Evolutionary conservation across 1,140 invertebrate genomes (phyloP).

Genomic region (Drosophila azteca): DNA sequence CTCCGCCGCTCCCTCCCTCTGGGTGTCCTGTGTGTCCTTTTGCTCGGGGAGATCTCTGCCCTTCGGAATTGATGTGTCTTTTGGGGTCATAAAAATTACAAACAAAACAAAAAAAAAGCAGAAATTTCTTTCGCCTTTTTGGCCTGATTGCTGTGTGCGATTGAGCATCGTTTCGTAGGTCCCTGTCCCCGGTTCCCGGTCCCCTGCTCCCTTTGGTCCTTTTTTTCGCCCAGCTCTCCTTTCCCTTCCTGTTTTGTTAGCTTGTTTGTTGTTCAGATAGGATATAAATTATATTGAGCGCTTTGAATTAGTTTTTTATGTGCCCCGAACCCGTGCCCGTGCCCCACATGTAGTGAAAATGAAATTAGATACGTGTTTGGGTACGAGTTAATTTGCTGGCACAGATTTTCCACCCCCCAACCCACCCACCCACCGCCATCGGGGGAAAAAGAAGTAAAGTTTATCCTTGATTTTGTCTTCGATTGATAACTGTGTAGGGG

Average conservation of each 20-base stretch:
- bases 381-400: conserved; percentile 65
- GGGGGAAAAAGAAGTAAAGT: not conserved
- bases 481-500: conserved; percentile 34
- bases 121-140: conserved; percentile 66
- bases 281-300: conserved; percentile 81
- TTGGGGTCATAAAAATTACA: conserved; percentile 82
- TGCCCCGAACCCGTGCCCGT: conserved; percentile 1
- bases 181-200: conserved; percentile 33
- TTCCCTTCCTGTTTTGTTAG: conserved; percentile 13
- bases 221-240: not conserved
- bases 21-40: conserved; percentile 41
- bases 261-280: conserved; percentile 62
- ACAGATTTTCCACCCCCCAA: conserved; percentile 38
- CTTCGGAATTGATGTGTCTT: conserved; percentile 77
- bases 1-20: conserved; percentile 21
- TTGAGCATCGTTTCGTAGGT: conserved; percentile 40
- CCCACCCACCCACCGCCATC: not conserved
- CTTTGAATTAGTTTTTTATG: conserved; percentile 81
- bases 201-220: conserved; percentile 39
- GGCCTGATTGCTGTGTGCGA: conserved; percentile 70
- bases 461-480: conserved; percentile 39
- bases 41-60: conserved; percentile 47
- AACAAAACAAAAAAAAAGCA: conserved; percentile 23
- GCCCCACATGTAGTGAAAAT: conserved; percentile 68
- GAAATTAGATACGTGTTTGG: conserved; percentile 76